A percentile compares a stretch with the other conserved stretches of the same genome.
phyloP scores from a whole-genome alignment of 2,113 vertebrate species.

The Petrocephalus zakoni region DNA sequence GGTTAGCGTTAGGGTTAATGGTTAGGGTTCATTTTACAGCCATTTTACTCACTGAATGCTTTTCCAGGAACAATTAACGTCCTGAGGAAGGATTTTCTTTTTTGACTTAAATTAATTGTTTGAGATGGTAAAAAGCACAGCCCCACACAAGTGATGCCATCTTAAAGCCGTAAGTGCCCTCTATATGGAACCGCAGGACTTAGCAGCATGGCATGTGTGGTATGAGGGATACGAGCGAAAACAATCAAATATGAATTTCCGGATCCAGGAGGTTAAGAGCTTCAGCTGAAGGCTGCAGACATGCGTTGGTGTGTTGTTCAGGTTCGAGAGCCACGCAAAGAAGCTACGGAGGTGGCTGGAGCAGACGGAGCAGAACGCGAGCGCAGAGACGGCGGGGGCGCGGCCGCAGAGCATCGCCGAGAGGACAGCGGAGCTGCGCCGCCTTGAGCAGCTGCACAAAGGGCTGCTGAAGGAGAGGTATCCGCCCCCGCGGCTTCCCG shows the following conservation, averaged over 20 bases:
- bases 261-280: background rate
- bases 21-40: background rate
- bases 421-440: conserved; percentile 78
- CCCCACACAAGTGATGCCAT: background rate
- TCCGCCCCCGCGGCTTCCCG: background rate
- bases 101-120: background rate
- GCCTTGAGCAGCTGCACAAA: conserved; percentile 81
- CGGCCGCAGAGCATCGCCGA: conserved; percentile 72
- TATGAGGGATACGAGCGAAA: background rate
- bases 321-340: conserved; percentile 82
- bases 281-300: background rate
- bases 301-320: conserved; percentile 41
- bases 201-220: background rate
- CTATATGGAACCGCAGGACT: background rate
- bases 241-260: background rate
- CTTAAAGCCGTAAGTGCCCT: background rate
- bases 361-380: conserved; percentile 79
- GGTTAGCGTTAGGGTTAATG: background rate
- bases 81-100: background rate
- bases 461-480: conserved; percentile 84
- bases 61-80: background rate
- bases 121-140: background rate
- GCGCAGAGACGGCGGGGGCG: conserved; percentile 71
- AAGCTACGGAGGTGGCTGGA: conserved; percentile 80
- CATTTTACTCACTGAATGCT: background rate